A percentile compares a stretch with the other conserved stretches of the same genome.
Evolutionary conservation across 37 sponge, comb jelly and placozoan genomes (phyloP).

Genomic region (Ephydatia muelleri): DNA sequence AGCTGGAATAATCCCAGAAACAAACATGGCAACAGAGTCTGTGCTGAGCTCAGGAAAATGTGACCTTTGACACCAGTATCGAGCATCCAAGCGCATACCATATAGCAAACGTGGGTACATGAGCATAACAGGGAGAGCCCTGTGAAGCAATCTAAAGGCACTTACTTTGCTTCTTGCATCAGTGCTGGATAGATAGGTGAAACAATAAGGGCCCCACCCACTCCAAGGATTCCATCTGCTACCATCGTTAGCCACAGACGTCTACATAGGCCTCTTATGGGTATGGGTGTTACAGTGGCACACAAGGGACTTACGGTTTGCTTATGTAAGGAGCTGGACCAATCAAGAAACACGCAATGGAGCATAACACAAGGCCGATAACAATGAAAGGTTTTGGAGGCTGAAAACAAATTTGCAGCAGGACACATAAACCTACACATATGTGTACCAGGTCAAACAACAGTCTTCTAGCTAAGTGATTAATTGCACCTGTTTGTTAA

Average conservation of each 20-base stretch:
- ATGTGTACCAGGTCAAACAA: too few relatives aligned
- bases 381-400: background rate
- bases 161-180: background rate
- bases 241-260: background rate
- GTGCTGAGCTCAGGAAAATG: background rate
- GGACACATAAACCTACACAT: background rate
- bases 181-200: background rate
- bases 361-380: background rate
- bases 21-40: background rate
- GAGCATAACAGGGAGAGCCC: too few relatives aligned
- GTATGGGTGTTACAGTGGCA: background rate
- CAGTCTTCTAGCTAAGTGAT: too few relatives aligned
- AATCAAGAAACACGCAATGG: background rate
- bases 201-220: background rate
- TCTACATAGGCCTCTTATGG: background rate
- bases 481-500: too few relatives aligned
- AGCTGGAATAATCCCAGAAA: background rate
- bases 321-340: background rate
- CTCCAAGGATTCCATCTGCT: background rate
- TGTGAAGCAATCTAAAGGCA: too few relatives aligned
- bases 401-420: background rate
- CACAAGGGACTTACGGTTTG: background rate
- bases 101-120: background rate
- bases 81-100: too few relatives aligned
- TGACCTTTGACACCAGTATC: background rate